Evolutionary conservation across 2,113 vertebrate species (phyloP), one percentile per base, ranked within the genome.

Genomic region (Saguinus imperator): DNA sequence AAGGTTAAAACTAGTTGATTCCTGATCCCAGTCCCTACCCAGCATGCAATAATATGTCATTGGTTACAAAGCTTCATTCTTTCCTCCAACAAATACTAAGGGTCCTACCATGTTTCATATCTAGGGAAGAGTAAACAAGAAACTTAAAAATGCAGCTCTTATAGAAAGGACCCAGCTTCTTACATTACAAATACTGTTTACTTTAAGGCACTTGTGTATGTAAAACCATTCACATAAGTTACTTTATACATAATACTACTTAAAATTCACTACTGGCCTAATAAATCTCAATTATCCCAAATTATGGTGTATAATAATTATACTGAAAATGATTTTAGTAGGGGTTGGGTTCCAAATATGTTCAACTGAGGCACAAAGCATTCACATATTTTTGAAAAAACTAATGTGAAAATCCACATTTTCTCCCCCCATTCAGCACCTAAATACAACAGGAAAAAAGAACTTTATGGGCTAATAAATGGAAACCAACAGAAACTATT

Each of bases 241-340:
- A 77, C 50, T 94, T 90, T 89, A 61, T 50, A 84, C 8, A 66
- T 3, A 68, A 0, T 68, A 86, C 32, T 55, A 20, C 64, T 70
- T 85, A 94, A 96, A 94, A 81, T 85, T 92, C n/a, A 87, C n/a
- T n/a, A 64, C 16, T 37, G 37, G 16, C 58, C n/a, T 77, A 86
- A 93, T 89, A 94, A 94, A 91, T 61, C 17, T 50, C 45, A 85
- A 66, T 43, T 58, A 81, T 6, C 29, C 61, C 70, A 57, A 79
- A 91, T 84, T 88, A 57, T 27, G 25, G 13, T 35, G 2, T 77
- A 48, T 43, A 85, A 96, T 93, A 92, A 64, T 82, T 91, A 77
- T 23, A 87, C 0, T 48, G 37, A n/a, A 76, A 93, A 90, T 70
- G 7, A 81, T 91, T 85, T 91, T 52, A 81, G 86, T 72, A 52